Evolutionary conservation across 1,140 invertebrate species (phyloP), one percentile per base, ranked within the genome.

Genomic region (Halictus rubicundus): DNA sequence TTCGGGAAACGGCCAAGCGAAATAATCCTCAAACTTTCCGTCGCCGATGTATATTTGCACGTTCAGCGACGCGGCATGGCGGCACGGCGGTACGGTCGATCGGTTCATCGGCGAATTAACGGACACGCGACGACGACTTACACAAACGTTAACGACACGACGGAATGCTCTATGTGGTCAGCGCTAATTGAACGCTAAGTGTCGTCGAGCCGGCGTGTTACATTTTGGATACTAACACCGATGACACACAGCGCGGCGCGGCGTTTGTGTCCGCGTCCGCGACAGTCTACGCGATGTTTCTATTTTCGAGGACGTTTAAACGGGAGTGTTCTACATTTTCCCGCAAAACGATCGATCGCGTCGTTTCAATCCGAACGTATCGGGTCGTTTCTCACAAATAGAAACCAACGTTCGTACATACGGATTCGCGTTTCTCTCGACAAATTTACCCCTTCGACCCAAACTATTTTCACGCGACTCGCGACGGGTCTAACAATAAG

Each of bases 301-400:
- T 79, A 74, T 66, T 79, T 79, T 74, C 61, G 69, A 79, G n/a
- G 21, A 74, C 60, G 70, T 74, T 73, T 57, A 73, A 73, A 74
- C 32, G 70, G 49, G 61, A 66, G 39, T 27, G 70, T 74, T 78
- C 76, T 64, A 78, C 76, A 74, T 79, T 37, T 72, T 66, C 37
- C 25, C 23, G 72, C 21, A 65, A 25, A 60, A 74, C 77, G 54
- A 74, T 79, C 77, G 77, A 79, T 79, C 37, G 63, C 52, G 19
- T 23, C 39, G 3, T 23, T 54, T 66, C 39, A 37, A 79, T 73
- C 23, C 12, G 37, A 64, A 59, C 25, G 39, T 72, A 52, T 69
- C 21, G 16, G 60, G 49, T 54, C 25, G 16, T 16, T 49, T 46
- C 42, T 46, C 42, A 14, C 12, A 46, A 46, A 46, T 46, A 12